Base-by-base conservation (phyloP, 2,888 invertebrate species). In the Taphrorychus bicolor region DNA sequence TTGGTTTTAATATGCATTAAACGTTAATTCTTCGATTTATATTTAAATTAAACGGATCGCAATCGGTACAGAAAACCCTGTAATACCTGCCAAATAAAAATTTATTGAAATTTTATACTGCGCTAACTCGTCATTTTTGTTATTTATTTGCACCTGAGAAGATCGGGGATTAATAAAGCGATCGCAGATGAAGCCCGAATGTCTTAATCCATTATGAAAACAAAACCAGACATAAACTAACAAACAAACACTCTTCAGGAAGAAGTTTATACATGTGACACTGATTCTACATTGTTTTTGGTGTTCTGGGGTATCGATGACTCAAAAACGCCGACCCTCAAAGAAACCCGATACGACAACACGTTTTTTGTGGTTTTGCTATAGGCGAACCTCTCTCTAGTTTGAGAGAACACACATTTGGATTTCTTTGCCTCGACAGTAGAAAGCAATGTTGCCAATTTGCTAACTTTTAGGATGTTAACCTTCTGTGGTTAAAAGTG, bases 1-100 rank as follows among this genome's bases (percentile, higher is more conserved):
- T 63, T 64, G 24, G 61, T 58, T 69, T 69, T 53, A 69, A 69
- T 69, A 69, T 66, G 69, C 69, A 69, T 69, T 61, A 59, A 66
- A 65, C 58, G 40, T 58, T 62, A 66, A 69, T 69, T 69, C 66
- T 61, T 66, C 61, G 61, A 69, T 69, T 69, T 69, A 69, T 65
- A 69, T 69, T 69, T 69, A 69, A 69, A 69, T 69, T 69, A 53
- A 61, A 58, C 24, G 68, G 23, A 59, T 59, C 53, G 64, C 59
- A 53, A 59, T 66, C 65, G 65, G 24, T 59, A 59, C 59, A 17
- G 16, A 21, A 19, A 51, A 11, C 19, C 51, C 18, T 21, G 22
- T 21, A 11, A 19, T 19, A 18, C 4, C n/a, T 64, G 58, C 22
- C 58, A 57, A 40, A 32, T 45, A 23, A 41, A 9, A 52, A 64